Evolutionary conservation across 2,888 invertebrate species (phyloP), one percentile per base, ranked within the genome.

Genomic region (Trachelus iudaicus): DNA sequence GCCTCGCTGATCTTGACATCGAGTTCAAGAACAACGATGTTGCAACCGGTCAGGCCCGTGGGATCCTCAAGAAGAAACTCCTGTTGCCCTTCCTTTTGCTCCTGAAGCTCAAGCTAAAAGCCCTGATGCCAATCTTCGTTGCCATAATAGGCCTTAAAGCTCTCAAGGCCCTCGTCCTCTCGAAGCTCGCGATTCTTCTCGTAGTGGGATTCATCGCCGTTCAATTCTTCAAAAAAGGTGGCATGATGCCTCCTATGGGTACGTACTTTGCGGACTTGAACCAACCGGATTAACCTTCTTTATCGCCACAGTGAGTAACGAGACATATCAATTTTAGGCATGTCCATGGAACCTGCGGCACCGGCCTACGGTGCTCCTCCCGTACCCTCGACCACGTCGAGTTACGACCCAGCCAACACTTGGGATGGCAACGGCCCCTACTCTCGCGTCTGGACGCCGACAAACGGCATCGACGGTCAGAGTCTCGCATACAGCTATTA

Each of bases 61-160:
- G 96, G 86, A 89, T 93, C 79, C 93, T 96, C 87, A 96, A 97
- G 93, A 96, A 97, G 93, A 97, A 97, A 91, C 94, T 97, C 75
- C 93, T 97, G 82, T 92, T 97, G 88, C 97, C 97, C 30, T 93
- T 97, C 81, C 92, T 97, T 84, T 92, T 97, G 84, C 93, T 97
- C 76, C 92, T 97, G 86, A 97, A 97, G 92, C 92, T 97, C 88
- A 97, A 97, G 92, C 93, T 97, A 93, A 97, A 97, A 92, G 95
- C 96, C 34, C 91, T 97, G 81, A 95, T 96, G 95, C 97, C 97
- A 69, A 95, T 97, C 87, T 93, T 97, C 85, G 94, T 97, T 40
- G 94, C 95, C 73, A 92, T 97, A 87, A 95, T 97, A 89, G 96
- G 96, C 82, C 92, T 97, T 85, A 97, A 97, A 92, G 96, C 97